phyloP scores from a whole-genome alignment of 2,888 invertebrate genomes.

The Barypeithes pellucidus region DNA sequence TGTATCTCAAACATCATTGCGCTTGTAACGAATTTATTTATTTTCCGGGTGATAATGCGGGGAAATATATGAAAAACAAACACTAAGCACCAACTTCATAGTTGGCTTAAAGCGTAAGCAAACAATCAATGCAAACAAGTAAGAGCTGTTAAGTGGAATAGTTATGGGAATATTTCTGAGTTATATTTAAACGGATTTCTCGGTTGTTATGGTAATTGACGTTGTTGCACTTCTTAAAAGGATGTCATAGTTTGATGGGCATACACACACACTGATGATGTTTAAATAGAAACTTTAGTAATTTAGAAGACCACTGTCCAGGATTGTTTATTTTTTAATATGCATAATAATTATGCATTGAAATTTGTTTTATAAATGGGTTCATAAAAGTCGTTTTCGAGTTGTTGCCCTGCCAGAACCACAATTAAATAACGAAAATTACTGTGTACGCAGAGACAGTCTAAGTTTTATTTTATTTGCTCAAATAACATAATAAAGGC shows the following conservation, averaged over 20 bases:
- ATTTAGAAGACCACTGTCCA: no score
- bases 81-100: constrained; percentile 14
- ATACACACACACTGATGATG: no score
- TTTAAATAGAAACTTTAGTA: no score
- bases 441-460: neutral
- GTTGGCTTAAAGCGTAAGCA: constrained; percentile 37
- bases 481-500: constrained; percentile 24
- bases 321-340: no score
- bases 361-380: no score
- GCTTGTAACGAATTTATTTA: constrained; percentile 31
- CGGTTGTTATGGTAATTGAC: neutral
- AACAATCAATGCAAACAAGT: constrained; percentile 37
- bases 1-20: no score
- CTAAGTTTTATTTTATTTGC: constrained; percentile 23
- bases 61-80: constrained; percentile 44
- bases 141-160: constrained; percentile 28
- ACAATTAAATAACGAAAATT: no score
- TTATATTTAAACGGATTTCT: neutral
- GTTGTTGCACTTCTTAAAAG: neutral
- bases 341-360: no score
- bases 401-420: no score
- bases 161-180: constrained; percentile 1
- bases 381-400: no score
- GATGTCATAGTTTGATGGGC: neutral
- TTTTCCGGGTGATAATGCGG: constrained; percentile 37